phyloP scores from a whole-genome alignment of 2,113 vertebrate species.

The Cyprinodon brontotheroides region DNA sequence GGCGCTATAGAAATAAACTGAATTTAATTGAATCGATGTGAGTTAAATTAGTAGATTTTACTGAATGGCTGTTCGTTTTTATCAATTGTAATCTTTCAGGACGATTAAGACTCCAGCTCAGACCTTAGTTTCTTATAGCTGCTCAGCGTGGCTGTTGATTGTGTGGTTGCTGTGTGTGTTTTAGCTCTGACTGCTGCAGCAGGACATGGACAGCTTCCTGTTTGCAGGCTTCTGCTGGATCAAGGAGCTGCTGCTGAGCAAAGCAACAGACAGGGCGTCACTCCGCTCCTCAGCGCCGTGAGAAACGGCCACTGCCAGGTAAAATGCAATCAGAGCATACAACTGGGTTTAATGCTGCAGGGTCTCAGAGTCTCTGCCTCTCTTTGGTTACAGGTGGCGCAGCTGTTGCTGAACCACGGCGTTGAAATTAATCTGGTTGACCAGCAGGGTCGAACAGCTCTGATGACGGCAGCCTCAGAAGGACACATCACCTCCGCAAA shows the following conservation, averaged over 20 bases:
- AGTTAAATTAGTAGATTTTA: no score
- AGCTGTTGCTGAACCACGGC: conserved; percentile 88
- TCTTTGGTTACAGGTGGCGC: conserved; percentile 83
- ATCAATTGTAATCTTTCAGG: no score
- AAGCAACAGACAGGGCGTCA: conserved; percentile 86
- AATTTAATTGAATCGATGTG: no score
- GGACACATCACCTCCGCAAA: conserved; percentile 90
- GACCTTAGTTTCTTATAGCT: no score
- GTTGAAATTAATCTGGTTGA: conserved; percentile 93
- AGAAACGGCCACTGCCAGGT: conserved; percentile 96
- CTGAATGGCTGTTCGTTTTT: no score
- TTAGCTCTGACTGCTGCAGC: conserved; percentile 92
- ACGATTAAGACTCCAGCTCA: no score
- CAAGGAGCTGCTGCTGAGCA: conserved; percentile 89
- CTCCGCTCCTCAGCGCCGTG: conserved; percentile 92
- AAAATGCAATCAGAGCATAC: not conserved
- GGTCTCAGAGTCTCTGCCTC: not conserved
- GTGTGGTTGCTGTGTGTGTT: not conserved
- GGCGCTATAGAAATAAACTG: no score
- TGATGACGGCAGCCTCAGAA: conserved; percentile 96
- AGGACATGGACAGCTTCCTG: conserved; percentile 88
- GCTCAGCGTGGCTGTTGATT: no score
- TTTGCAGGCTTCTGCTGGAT: conserved; percentile 90
- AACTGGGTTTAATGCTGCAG: not conserved
- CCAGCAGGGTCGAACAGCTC: conserved; percentile 91